phyloP scores from a whole-genome alignment of 2,113 vertebrate species.

The Otis tarda region DNA sequence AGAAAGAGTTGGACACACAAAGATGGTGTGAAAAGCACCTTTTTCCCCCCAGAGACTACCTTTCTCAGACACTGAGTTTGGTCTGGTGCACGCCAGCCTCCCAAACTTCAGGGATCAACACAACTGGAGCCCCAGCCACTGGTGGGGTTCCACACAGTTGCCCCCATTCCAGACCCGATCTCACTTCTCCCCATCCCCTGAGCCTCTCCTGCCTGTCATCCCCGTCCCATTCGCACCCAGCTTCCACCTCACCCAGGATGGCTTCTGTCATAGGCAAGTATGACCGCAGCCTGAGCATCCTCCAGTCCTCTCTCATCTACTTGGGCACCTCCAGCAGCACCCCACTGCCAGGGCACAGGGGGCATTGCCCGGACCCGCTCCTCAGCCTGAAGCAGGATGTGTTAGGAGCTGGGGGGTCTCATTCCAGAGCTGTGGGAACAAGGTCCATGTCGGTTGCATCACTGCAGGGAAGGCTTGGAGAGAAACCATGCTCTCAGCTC shows the following conservation, averaged over 20 bases:
- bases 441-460: neutral
- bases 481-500: neutral
- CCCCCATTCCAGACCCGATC: no score
- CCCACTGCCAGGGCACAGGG: neutral
- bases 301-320: neutral
- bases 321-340: neutral
- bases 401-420: neutral
- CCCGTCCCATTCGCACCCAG: neutral
- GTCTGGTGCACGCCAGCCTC: neutral
- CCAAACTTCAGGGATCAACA: no score
- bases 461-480: neutral
- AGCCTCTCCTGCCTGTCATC: neutral
- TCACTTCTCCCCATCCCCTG: neutral
- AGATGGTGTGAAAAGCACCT: neutral
- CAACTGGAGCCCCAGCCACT: no score
- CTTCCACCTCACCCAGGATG: neutral
- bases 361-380: no score
- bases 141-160: neutral
- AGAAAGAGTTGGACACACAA: neutral
- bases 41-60: neutral
- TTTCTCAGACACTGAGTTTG: neutral
- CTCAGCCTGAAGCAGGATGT: neutral
- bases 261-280: neutral
- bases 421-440: neutral
- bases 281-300: neutral